phyloP scores from a whole-genome alignment of 1,140 invertebrate genomes.

The Drosophila quadrilineata region DNA sequence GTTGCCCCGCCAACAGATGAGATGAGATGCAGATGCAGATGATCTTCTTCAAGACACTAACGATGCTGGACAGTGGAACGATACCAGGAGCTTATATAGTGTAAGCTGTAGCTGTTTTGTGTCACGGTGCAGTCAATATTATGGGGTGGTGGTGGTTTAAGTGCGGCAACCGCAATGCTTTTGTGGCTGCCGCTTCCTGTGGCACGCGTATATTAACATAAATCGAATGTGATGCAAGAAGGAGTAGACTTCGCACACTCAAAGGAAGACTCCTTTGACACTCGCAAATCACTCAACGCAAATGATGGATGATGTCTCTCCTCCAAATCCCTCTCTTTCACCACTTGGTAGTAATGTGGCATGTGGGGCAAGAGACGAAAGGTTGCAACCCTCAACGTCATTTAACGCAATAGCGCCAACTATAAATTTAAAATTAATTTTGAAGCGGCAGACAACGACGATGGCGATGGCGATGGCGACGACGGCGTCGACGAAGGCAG shows the following conservation, averaged over 20 bases:
- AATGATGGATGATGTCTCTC: constrained; percentile 61
- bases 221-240: constrained; percentile 55
- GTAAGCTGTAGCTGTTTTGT: not conserved
- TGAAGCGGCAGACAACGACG: constrained; percentile 55
- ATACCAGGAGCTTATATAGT: not conserved
- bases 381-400: constrained; percentile 48
- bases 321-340: not conserved
- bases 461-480: not conserved
- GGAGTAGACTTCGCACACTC: not conserved
- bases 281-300: constrained; percentile 72
- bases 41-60: constrained; percentile 12
- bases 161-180: constrained; percentile 39
- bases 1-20: too few species aligned
- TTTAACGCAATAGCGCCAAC: constrained; percentile 76
- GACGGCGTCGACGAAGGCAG: constrained; percentile 35
- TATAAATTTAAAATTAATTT: constrained; percentile 79
- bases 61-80: constrained; percentile 11
- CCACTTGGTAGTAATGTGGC: too few species aligned
- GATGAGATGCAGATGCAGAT: too few species aligned
- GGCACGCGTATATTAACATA: constrained; percentile 62
- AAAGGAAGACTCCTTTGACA: constrained; percentile 55
- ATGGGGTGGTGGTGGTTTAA: constrained; percentile 25
- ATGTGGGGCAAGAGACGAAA: not conserved
- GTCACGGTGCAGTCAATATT: constrained; percentile 18
- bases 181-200: constrained; percentile 23